Evolutionary conservation across 2,797 vertebrate genomes (phyloP).

Genomic region (Halcyon chelicuti): DNA sequence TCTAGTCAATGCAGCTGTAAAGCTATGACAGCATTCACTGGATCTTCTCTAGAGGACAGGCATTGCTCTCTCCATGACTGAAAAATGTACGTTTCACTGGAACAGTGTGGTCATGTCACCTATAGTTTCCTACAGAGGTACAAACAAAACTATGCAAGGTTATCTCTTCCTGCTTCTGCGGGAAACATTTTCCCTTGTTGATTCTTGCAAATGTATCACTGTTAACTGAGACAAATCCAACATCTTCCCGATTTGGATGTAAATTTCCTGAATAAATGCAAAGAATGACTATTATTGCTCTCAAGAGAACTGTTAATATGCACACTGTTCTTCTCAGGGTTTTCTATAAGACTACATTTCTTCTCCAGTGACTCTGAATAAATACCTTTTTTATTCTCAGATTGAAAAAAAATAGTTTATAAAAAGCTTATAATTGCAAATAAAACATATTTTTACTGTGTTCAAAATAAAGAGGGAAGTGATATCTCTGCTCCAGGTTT

Average conservation of each 20-base stretch:
- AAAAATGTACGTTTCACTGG: background rate
- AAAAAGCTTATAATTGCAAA: background rate
- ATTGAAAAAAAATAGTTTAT: background rate
- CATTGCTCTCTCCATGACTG: background rate
- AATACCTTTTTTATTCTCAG: background rate
- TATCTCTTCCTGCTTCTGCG: slow-evolving; percentile 7
- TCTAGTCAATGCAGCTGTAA: background rate
- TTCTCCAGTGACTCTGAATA: background rate
- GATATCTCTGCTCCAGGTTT: background rate
- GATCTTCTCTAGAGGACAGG: background rate
- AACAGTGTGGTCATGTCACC: background rate
- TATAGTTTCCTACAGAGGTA: background rate
- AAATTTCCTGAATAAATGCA: slow-evolving; percentile 63
- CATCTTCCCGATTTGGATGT: slow-evolving; percentile 26
- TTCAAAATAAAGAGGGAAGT: background rate
- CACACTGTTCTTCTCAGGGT: slow-evolving; percentile 10
- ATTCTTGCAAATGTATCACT: slow-evolving; percentile 30
- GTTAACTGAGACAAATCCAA: slow-evolving; percentile 27
- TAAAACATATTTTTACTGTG: background rate
- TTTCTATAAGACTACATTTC: background rate
- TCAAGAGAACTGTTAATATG: slow-evolving; percentile 37
- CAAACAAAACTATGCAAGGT: background rate
- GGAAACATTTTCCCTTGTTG: background rate
- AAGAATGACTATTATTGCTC: slow-evolving; percentile 41
- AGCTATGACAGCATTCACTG: background rate